Evolutionary conservation across 2,113 vertebrate species (phyloP), one percentile per base, ranked within the genome.

Genomic region (Panthera tigris): DNA sequence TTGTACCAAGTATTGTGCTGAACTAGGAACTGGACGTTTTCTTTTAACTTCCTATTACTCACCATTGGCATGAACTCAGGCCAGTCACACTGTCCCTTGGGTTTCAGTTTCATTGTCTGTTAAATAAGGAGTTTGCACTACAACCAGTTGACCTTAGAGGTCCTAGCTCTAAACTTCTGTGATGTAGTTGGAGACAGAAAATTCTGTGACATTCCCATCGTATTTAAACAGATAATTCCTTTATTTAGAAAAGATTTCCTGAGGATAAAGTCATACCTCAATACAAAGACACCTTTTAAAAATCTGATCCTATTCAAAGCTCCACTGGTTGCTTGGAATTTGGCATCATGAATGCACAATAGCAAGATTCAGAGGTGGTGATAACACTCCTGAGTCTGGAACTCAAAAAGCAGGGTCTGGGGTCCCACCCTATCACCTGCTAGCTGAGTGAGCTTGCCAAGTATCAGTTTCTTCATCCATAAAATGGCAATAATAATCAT

Each of bases 241-340:
- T 94, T 90, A 66, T 96, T 87, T 87, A 50, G 96, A 92, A 91
- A 96, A 71, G 39, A 82, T 81, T 96, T 97, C 91, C 69, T 94
- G 81, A 48, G 79, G 89, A 61, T 57, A 61, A 61, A 96, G 69
- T 83, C 92, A 50, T 57, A 33, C 50, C 36, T 68, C 1, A 69
- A 66, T 13, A 96, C 97, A 96, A 98, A 98, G 90, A 50, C 39
- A 82, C 31, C 80, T 92, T 97, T 92, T 10, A 88, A 81, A 76
- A 80, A 23, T 41, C 33, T 19, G 16, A 33, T 71, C 68, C 55
- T 66, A 21, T 55, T 92, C 50, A 87, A 92, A 91, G 87, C 80
- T 90, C 52, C 65, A 66, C 63, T 88, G 81, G 15, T 73, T 65
- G 31, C 57, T 21, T 68, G 92, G 97, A 97, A 96, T 97, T 81